phyloP scores from a whole-genome alignment of 1,140 invertebrate genomes.

The Neuroterus valhalla region DNA sequence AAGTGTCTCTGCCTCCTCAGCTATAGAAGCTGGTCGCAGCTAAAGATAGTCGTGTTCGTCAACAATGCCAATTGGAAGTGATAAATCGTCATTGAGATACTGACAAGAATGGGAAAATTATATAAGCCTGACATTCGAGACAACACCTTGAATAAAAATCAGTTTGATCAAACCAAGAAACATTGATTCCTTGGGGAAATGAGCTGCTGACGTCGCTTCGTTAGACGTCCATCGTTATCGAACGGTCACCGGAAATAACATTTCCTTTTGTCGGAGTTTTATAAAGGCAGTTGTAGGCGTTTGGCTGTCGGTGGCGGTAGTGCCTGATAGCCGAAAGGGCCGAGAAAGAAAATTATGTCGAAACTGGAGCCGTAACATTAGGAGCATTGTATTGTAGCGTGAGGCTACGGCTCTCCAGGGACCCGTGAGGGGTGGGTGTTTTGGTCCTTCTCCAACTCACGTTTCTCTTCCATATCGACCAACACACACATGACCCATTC shows the following conservation, averaged over 20 bases:
- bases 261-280: conserved; percentile 56
- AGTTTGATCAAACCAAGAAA: neutral
- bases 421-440: conserved; percentile 45
- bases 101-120: conserved; percentile 11
- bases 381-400: conserved; percentile 73
- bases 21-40: too few relatives aligned
- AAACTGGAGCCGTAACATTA: conserved; percentile 74
- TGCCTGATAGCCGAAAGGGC: conserved; percentile 41
- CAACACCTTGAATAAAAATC: conserved; percentile 26
- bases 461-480: conserved; percentile 50
- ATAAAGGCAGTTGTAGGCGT: conserved; percentile 53
- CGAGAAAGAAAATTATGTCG: conserved; percentile 70
- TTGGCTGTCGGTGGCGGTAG: conserved; percentile 35
- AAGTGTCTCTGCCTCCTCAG: too few relatives aligned
- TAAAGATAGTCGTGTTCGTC: neutral
- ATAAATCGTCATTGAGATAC: conserved; percentile 13
- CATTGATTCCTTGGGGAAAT: neutral
- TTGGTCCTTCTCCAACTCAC: conserved; percentile 62
- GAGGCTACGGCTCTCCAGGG: conserved; percentile 68
- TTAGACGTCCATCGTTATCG: conserved; percentile 53
- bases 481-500: conserved; percentile 33
- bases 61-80: conserved; percentile 7
- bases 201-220: neutral
- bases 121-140: conserved; percentile 2
- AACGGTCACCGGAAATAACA: conserved; percentile 63